Percentiles rank a stretch among this genome's conserved stretches.
phyloP scores from a whole-genome alignment of 2,797 vertebrate species.

The Pteropus rufus region DNA sequence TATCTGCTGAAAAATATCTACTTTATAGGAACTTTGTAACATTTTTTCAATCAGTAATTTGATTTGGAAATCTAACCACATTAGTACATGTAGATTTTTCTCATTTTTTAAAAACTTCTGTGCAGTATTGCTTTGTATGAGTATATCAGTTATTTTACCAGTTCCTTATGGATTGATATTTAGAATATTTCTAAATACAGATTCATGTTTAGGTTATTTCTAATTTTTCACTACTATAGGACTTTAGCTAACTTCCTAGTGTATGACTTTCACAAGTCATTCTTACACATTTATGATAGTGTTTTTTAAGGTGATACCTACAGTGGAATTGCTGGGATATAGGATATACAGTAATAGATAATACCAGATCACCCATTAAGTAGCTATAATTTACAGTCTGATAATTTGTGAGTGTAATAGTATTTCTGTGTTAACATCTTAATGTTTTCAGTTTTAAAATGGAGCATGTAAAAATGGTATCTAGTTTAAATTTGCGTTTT shows the following conservation, averaged over 20 bases:
- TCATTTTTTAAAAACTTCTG: not conserved
- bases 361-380: not conserved
- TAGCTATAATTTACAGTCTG: not conserved
- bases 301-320: not conserved
- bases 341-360: not conserved
- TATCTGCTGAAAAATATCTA: not conserved
- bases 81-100: not conserved
- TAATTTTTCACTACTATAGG: not conserved
- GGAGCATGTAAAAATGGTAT: not conserved
- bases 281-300: not conserved
- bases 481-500: conserved; percentile 16
- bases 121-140: not conserved
- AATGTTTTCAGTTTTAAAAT: not conserved
- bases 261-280: not conserved
- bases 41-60: not conserved
- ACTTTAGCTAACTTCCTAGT: not conserved
- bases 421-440: not conserved
- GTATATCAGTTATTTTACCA: not conserved
- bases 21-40: not conserved
- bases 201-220: not conserved
- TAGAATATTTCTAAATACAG: no score
- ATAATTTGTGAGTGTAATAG: not conserved
- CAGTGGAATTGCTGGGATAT: not conserved
- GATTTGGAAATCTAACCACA: not conserved
- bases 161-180: not conserved